phyloP scores from a whole-genome alignment of 1,140 invertebrate genomes.

The Acyrthosiphon pisum region DNA sequence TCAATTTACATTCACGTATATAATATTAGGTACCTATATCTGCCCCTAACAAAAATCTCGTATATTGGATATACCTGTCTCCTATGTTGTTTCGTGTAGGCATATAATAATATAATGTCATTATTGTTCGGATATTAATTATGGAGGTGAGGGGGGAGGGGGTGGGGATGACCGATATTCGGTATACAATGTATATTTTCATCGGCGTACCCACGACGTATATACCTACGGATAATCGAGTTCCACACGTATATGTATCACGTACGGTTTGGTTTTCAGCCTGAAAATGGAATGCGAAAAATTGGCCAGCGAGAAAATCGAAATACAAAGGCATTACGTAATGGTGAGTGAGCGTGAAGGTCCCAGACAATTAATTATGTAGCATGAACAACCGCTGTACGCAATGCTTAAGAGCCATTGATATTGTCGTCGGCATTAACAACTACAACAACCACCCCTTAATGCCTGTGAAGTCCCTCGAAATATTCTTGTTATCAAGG shows the following conservation, averaged over 20 bases:
- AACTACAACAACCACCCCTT: slow-evolving; percentile 31
- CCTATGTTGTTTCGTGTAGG: not conserved
- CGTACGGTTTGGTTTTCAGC: slow-evolving; percentile 61
- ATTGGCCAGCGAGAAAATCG: slow-evolving; percentile 93
- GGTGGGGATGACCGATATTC: slow-evolving; percentile 2
- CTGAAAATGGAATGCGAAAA: slow-evolving; percentile 65
- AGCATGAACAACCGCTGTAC: slow-evolving; percentile 55
- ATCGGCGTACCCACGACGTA: not conserved
- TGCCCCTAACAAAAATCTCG: not conserved
- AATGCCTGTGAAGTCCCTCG: slow-evolving; percentile 18
- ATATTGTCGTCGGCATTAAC: slow-evolving; percentile 39
- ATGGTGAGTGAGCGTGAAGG: slow-evolving; percentile 76
- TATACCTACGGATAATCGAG: not conserved
- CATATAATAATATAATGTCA: not conserved
- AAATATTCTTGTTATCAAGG: not conserved
- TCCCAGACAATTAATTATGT: slow-evolving; percentile 56
- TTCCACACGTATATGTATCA: slow-evolving; percentile 50
- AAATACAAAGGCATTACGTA: slow-evolving; percentile 97
- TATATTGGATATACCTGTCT: not conserved
- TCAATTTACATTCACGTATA: not conserved
- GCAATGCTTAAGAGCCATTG: slow-evolving; percentile 54
- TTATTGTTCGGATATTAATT: not conserved
- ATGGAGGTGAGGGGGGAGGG: too few species aligned
- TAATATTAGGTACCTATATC: not conserved
- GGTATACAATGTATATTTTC: not conserved